These are phyloP conservation scores for Schizopygopsis pylzovi DNA, from an alignment of 2,797 vertebrate genomes.

Conservation along the genomic window DNA sequence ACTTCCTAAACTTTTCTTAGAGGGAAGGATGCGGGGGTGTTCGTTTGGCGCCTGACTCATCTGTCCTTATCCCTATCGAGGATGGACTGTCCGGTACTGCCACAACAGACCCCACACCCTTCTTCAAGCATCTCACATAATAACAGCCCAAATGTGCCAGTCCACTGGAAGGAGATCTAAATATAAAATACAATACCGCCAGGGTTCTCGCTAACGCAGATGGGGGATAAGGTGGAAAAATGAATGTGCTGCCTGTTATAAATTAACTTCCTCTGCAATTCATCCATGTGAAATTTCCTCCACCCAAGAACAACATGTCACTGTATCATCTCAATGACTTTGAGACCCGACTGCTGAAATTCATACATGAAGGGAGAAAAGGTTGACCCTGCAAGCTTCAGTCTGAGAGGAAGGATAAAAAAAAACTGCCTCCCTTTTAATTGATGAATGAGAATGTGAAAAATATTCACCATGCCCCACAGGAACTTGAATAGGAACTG, in stretches of 20 bases:
- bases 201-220: constrained; percentile 46
- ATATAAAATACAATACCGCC: constrained; percentile 67
- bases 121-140: constrained; percentile 16
- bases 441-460: neutral
- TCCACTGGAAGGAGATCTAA: constrained; percentile 69
- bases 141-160: constrained; percentile 51
- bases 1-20: constrained; percentile 37
- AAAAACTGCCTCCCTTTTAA: neutral
- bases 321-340: constrained; percentile 11
- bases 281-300: constrained; percentile 52
- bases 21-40: constrained; percentile 52
- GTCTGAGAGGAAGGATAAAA: neutral
- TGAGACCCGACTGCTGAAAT: constrained; percentile 23
- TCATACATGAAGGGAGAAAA: neutral
- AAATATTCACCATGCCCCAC: neutral
- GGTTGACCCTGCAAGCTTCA: neutral
- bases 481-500: neutral
- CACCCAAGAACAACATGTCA: constrained; percentile 51
- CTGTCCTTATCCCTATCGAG: constrained; percentile 54
- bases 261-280: constrained; percentile 52
- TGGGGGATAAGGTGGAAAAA: constrained; percentile 54
- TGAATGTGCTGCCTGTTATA: constrained; percentile 47
- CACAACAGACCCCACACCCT: constrained; percentile 38
- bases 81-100: constrained; percentile 56
- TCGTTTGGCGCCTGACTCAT: constrained; percentile 49